These are phyloP conservation scores for Pipistrellus pipistrellus DNA, from an alignment of 2,797 vertebrate genomes.

Conservation along the genomic window DNA sequence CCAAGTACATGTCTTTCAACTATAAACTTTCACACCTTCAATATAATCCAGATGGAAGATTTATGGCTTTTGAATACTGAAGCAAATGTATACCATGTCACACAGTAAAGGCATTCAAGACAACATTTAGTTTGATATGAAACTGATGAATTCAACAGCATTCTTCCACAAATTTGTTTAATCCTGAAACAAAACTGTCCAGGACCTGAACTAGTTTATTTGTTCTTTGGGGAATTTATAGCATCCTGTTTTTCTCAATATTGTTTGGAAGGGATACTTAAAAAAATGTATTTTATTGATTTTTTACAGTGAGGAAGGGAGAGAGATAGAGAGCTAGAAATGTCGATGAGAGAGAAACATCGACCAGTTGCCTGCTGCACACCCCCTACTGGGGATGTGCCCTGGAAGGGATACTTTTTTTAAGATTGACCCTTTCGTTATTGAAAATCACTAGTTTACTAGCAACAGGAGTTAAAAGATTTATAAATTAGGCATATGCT, in stretches of 20 bases:
- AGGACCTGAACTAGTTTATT: background rate
- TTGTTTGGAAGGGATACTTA: background rate
- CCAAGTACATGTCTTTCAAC: constrained; percentile 83
- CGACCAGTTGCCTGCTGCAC: too few species aligned
- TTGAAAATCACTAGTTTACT: background rate
- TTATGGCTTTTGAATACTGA: constrained; percentile 66
- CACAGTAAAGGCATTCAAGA: constrained; percentile 71
- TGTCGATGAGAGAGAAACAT: too few species aligned
- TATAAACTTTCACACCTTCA: constrained; percentile 80
- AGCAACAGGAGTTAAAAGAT: background rate
- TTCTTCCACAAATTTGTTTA: background rate
- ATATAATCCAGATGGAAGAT: constrained; percentile 81
- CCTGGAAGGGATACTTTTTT: background rate
- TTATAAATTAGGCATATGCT: background rate
- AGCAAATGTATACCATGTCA: constrained; percentile 24
- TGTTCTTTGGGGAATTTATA: constrained; percentile 22
- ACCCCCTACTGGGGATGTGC: too few species aligned
- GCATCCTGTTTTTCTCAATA: background rate
- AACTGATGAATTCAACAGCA: constrained; percentile 47
- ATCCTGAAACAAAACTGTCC: background rate
- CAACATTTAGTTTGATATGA: constrained; percentile 56
- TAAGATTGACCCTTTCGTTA: background rate
- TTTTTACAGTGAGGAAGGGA: too few species aligned
- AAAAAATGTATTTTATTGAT: too few species aligned
- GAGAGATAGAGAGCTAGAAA: too few species aligned